Conservation (phyloP, 37 sponge, comb jelly and placozoan genomes). For the Aphrocallistes beatrix region DNA sequence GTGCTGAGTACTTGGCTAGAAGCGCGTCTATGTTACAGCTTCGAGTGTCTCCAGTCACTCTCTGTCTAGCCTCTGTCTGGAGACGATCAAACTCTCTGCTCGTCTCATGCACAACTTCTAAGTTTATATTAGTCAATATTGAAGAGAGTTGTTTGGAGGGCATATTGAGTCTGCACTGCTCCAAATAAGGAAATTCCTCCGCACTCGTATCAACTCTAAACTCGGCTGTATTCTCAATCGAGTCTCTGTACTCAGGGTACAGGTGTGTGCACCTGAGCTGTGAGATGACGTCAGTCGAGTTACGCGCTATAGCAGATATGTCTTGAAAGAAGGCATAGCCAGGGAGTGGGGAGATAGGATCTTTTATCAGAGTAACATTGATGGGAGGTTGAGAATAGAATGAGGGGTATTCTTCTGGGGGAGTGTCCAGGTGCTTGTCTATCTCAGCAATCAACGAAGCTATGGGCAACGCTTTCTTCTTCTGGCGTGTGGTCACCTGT, state of each 20-base stretch:
- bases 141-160: neutral
- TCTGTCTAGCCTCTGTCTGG: neutral
- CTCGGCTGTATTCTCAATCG: neutral
- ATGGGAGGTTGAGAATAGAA: neutral
- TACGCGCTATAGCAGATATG: neutral
- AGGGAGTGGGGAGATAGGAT: neutral
- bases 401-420: neutral
- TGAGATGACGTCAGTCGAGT: neutral
- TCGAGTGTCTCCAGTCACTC: neutral
- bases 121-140: neutral
- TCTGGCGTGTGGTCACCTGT: neutral
- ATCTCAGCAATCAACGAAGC: neutral
- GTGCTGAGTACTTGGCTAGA: neutral
- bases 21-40: neutral
- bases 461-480: neutral
- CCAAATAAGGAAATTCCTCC: neutral
- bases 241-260: neutral
- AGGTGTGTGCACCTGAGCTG: neutral
- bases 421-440: neutral
- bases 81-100: neutral
- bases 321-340: neutral
- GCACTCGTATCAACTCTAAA: neutral
- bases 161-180: neutral
- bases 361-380: neutral
- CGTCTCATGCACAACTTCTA: neutral